Conservation (phyloP, 35 echinoderm and acorn worm genomes). For the Lytechinus variegatus region DNA sequence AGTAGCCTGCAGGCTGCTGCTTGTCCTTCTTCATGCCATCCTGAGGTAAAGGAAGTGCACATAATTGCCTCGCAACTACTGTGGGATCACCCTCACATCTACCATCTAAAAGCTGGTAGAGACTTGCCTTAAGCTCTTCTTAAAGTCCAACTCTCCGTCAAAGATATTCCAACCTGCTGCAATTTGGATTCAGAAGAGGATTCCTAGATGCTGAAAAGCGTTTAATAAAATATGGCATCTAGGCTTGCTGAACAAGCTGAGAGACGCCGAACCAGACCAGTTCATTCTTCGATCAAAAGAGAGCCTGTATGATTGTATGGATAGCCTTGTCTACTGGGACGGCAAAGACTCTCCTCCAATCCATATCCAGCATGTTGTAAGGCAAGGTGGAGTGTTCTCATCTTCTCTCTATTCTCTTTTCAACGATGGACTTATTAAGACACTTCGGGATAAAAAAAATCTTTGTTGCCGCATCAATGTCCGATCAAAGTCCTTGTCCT, state of each 20-base stretch:
- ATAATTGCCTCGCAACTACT: neutral
- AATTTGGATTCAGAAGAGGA: neutral
- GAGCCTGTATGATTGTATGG: neutral
- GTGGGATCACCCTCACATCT: constrained; percentile 14
- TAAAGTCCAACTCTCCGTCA: neutral
- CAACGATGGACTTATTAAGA: neutral
- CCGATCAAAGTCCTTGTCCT: too few relatives aligned
- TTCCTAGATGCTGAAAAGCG: constrained; percentile 7
- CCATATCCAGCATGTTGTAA: neutral
- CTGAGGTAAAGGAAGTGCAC: neutral
- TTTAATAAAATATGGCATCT: neutral
- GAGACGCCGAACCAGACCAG: neutral
- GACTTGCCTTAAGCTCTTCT: neutral
- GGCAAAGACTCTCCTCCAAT: neutral
- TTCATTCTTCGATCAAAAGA: neutral
- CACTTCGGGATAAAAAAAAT: too few relatives aligned
- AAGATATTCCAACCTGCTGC: neutral
- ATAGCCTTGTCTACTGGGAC: neutral
- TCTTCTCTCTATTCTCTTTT: neutral
- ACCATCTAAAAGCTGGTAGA: neutral
- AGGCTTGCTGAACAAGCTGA: neutral
- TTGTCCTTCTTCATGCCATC: too few relatives aligned
- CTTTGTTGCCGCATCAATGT: too few relatives aligned
- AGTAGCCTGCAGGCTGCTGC: too few relatives aligned
- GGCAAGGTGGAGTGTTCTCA: neutral